phyloP scores from a whole-genome alignment of 2,113 vertebrate species.

The Corydoras maculifer region DNA sequence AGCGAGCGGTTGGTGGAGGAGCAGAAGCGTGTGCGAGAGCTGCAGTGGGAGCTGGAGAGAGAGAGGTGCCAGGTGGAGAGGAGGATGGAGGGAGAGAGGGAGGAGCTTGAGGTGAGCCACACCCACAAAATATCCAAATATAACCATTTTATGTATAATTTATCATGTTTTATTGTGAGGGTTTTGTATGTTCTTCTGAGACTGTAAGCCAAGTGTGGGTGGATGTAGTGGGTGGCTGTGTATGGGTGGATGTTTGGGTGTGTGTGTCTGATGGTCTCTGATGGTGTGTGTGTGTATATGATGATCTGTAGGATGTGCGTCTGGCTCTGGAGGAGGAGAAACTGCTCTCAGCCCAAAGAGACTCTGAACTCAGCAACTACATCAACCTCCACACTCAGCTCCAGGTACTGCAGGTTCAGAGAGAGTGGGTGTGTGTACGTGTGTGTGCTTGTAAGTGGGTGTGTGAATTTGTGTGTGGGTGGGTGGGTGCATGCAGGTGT shows the following conservation, averaged over 20 bases:
- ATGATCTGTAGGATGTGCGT: conserved; percentile 74
- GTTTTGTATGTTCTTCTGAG: too few species aligned
- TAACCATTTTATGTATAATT: background rate
- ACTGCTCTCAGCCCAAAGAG: conserved; percentile 62
- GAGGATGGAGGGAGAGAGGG: conserved; percentile 70
- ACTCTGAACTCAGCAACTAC: conserved; percentile 65
- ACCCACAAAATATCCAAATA: background rate
- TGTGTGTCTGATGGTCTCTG: too few species aligned
- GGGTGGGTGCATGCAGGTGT: too few species aligned
- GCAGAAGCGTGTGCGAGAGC: conserved; percentile 76
- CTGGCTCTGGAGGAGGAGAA: conserved; percentile 76
- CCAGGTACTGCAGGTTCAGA: conserved; percentile 55
- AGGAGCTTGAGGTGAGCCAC: conserved; percentile 80
- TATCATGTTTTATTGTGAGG: too few species aligned
- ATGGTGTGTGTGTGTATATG: conserved; percentile 15
- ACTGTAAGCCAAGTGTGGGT: too few species aligned
- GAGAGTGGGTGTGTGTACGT: conserved; percentile 12
- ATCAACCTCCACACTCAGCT: conserved; percentile 71
- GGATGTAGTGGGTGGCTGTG: too few species aligned
- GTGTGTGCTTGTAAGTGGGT: background rate
- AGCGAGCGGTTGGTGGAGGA: conserved; percentile 76
- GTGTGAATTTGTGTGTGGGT: too few species aligned
- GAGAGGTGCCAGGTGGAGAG: conserved; percentile 72
- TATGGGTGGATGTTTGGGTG: too few species aligned
- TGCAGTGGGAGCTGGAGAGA: conserved; percentile 86